These are phyloP conservation scores for Cephus nigrinus DNA, from an alignment of 2,888 invertebrate genomes.

Conservation along the genomic window DNA sequence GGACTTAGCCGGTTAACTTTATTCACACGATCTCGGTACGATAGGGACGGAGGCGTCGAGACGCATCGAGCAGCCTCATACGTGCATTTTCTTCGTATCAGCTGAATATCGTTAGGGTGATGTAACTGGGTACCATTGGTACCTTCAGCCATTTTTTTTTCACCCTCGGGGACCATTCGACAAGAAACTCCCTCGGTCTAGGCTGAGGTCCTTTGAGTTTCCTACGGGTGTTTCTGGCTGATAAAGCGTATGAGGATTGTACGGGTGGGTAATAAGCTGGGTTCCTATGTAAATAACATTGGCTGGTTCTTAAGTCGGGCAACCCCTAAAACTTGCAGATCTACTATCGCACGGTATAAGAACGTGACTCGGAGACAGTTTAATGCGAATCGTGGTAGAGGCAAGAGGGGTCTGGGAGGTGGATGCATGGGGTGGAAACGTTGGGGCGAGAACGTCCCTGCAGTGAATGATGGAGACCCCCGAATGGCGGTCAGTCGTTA, in stretches of 20 bases:
- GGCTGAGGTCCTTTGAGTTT: neutral
- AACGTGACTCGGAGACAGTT: neutral
- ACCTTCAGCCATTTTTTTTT: neutral
- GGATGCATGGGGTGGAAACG: neutral
- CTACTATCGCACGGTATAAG: neutral
- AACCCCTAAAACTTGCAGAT: neutral
- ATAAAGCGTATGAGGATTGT: conserved; percentile 1
- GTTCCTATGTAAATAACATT: conserved; percentile 1
- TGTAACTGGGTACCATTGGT: neutral
- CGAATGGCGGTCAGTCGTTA: conserved; percentile 6
- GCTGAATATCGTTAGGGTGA: neutral
- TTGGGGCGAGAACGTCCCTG: neutral
- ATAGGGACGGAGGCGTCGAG: neutral
- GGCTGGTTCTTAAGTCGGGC: neutral
- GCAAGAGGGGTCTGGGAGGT: neutral
- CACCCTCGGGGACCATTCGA: neutral
- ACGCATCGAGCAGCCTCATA: neutral
- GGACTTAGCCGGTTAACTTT: conserved; percentile 38
- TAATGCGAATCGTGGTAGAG: neutral
- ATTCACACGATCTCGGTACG: conserved; percentile 32
- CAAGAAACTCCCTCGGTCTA: neutral
- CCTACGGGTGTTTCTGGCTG: conserved; percentile 3
- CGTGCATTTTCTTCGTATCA: neutral
- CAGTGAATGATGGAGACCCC: neutral
- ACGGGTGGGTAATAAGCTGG: neutral